Evolutionary conservation across 2,888 invertebrate genomes (phyloP), one percentile per base, ranked within the genome.

Genomic region (Drosophila mulleri): DNA sequence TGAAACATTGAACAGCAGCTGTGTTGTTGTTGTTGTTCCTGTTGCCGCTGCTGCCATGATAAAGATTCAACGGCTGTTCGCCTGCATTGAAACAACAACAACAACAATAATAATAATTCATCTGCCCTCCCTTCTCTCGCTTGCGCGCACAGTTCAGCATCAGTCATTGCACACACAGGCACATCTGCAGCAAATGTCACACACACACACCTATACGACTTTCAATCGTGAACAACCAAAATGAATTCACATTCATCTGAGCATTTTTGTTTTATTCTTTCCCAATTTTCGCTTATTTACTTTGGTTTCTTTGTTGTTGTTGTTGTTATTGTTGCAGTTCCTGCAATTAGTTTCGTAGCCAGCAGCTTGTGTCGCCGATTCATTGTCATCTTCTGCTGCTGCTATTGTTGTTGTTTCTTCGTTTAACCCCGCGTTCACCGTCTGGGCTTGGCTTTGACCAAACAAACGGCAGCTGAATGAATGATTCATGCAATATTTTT

Each of bases 41-140:
- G 32, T 45, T 20, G 48, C 32, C 74, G 41, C 60, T 66, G 54
- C 37, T 74, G 41, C 39, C 37, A 66, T 69, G 75, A 84, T 78
- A 74, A 87, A 78, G 82, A 76, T 50, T 60, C 59, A 83, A 88
- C 89, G 89, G 87, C 87, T 88, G 89, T 75, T 88, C 73, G 64
- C 61, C 58, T 69, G 54, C 52, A 65, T 12, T 79, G 78, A 67
- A 57, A n/a, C 37, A 52, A 37, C 50, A 52, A 32, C 20, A 50
- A 35, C 50, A 32, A 53, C 20, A 52, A 20, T 18, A 37, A 20
- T 18, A 67, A 67, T 26, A 67, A 67, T 54, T 69, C 64, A 47
- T 66, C 67, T 80, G 65, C 57, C 69, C 83, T 75, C 80, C 82
- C 64, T 76, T 26, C 41, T 58, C 41, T 32, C 50, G 2, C 41